Conservation (phyloP, 2,797 vertebrate species). For the Amblyraja radiata region DNA sequence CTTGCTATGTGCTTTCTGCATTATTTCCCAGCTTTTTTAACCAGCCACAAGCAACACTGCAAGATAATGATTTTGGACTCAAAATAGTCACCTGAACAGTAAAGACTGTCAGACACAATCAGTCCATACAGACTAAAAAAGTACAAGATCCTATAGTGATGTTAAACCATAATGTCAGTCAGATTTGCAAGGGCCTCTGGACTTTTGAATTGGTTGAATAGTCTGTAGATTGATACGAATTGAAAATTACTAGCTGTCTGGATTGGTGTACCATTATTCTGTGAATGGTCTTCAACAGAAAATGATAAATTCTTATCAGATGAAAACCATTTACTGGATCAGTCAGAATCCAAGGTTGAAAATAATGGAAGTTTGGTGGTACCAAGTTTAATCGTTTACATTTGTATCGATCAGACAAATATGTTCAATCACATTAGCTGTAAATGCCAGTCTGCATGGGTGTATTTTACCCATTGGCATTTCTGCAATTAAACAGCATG, state of each 20-base stretch:
- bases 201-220: constrained; percentile 35
- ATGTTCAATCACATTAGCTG: background rate
- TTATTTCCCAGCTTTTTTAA: background rate
- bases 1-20: background rate
- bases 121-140: constrained; percentile 17
- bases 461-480: background rate
- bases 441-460: background rate
- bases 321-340: background rate
- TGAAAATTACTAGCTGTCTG: constrained; percentile 33
- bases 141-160: constrained; percentile 35
- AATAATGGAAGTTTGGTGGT: background rate
- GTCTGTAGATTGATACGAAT: constrained; percentile 33
- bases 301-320: constrained; percentile 10
- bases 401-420: background rate
- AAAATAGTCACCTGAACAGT: constrained; percentile 12
- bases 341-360: background rate
- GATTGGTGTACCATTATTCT: constrained; percentile 29
- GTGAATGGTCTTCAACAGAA: constrained; percentile 13
- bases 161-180: constrained; percentile 34
- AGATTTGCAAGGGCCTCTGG: constrained; percentile 29
- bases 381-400: background rate
- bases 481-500: background rate
- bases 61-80: background rate
- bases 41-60: constrained; percentile 17
- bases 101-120: constrained; percentile 34